Percentiles rank a stretch among this genome's conserved stretches.
Conservation (phyloP, 2,888 invertebrate species). For the Xestia xanthographa region DNA sequence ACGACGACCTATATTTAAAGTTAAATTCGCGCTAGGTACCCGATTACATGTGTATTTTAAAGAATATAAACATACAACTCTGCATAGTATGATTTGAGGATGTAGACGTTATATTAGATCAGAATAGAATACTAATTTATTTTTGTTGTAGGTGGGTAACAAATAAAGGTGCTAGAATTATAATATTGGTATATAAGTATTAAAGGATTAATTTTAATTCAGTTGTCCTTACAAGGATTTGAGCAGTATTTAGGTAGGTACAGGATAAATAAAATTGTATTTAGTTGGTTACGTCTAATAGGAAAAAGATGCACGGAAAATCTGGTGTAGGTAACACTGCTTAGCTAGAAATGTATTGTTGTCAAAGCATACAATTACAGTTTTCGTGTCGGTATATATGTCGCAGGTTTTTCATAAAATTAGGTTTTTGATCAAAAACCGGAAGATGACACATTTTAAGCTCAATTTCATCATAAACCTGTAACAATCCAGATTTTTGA, state of each 20-base stretch:
- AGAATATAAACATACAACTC: too few species aligned
- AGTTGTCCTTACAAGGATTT: background rate
- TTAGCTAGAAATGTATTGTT: background rate
- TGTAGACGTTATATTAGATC: background rate
- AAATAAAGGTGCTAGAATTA: background rate
- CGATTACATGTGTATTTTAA: too few species aligned
- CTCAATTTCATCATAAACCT: too few species aligned
- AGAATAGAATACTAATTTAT: background rate
- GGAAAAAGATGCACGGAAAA: slow-evolving; percentile 15
- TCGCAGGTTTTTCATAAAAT: too few species aligned
- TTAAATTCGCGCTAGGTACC: too few species aligned
- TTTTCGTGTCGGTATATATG: background rate
- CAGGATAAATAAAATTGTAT: background rate
- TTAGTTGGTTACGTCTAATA: background rate
- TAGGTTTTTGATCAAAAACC: too few species aligned
- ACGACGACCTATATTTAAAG: too few species aligned
- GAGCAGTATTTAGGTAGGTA: background rate
- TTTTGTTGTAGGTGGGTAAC: background rate
- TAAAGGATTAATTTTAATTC: background rate
- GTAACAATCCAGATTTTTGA: too few species aligned
- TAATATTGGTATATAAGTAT: background rate
- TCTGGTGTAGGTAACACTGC: background rate
- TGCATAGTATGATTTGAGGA: background rate
- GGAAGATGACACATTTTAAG: too few species aligned
- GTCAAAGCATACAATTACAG: background rate